Evolutionary conservation across 2,113 vertebrate species (phyloP).

Genomic region (Bolborhynchus lineola): DNA sequence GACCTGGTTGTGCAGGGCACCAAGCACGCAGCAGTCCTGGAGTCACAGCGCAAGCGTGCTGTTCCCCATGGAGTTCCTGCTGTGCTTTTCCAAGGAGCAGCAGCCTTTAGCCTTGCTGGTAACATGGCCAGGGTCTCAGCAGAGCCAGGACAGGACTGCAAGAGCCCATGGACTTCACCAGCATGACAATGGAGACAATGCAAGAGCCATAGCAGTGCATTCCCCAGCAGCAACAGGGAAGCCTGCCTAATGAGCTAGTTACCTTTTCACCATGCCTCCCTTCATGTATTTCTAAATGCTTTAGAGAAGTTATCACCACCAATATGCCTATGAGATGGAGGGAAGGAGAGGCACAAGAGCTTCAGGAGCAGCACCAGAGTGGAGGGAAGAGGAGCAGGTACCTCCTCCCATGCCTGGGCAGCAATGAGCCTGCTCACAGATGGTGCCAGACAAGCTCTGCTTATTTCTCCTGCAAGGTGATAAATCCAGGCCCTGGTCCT

Average conservation of each 20-base stretch:
- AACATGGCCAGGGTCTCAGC: not conserved
- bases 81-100: not conserved
- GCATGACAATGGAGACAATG: not conserved
- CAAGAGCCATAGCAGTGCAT: not conserved
- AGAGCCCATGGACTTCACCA: not conserved
- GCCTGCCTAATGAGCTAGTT: not conserved
- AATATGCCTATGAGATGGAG: not conserved
- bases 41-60: not conserved
- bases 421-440: not conserved
- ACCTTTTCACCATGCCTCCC: not conserved
- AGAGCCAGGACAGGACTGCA: not conserved
- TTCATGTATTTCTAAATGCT: not conserved
- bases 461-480: not conserved
- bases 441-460: not conserved
- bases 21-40: not conserved
- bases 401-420: not conserved
- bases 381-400: not conserved
- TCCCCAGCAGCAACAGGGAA: not conserved
- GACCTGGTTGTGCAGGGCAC: not conserved
- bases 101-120: not conserved
- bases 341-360: not conserved
- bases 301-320: not conserved
- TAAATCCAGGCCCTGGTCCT: not conserved
- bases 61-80: not conserved
- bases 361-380: not conserved